Percentiles rank a stretch among this genome's conserved stretches.
Conservation (phyloP, 2,113 vertebrate species). For the Microtus richardsoni region DNA sequence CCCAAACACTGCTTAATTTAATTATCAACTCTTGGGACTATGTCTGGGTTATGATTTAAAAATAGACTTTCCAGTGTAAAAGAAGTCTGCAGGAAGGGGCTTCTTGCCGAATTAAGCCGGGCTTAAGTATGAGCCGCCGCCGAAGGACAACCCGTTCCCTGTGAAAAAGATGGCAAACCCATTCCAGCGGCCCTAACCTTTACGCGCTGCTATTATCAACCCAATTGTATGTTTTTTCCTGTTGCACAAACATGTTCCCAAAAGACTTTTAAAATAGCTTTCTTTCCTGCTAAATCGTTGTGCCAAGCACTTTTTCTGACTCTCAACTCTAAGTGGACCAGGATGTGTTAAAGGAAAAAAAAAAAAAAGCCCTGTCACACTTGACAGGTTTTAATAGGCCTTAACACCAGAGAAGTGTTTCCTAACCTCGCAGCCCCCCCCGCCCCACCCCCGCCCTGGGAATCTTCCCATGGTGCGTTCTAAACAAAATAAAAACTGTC, state of each 20-base stretch:
- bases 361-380: slow-evolving; percentile 55
- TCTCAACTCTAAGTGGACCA: slow-evolving; percentile 69
- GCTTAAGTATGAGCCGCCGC: slow-evolving; percentile 52
- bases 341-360: slow-evolving; percentile 69
- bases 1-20: slow-evolving; percentile 47
- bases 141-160: slow-evolving; percentile 74
- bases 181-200: slow-evolving; percentile 68
- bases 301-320: slow-evolving; percentile 79
- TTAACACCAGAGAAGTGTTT: slow-evolving; percentile 48
- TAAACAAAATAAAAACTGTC: slow-evolving; percentile 10
- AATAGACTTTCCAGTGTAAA: slow-evolving; percentile 69
- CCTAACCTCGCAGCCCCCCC: neutral
- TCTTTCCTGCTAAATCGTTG: slow-evolving; percentile 83
- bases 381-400: slow-evolving; percentile 53
- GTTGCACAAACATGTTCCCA: slow-evolving; percentile 85
- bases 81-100: slow-evolving; percentile 64
- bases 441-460: fast-evolving
- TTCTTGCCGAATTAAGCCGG: slow-evolving; percentile 52
- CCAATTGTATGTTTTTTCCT: slow-evolving; percentile 84
- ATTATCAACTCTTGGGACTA: slow-evolving; percentile 53
- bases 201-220: slow-evolving; percentile 80
- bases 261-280: slow-evolving; percentile 85
- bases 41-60: slow-evolving; percentile 54
- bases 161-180: slow-evolving; percentile 72
- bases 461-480: neutral